These are phyloP conservation scores for Apodemia hepburni DNA, from an alignment of 2,888 invertebrate species.

Conservation along the genomic window DNA sequence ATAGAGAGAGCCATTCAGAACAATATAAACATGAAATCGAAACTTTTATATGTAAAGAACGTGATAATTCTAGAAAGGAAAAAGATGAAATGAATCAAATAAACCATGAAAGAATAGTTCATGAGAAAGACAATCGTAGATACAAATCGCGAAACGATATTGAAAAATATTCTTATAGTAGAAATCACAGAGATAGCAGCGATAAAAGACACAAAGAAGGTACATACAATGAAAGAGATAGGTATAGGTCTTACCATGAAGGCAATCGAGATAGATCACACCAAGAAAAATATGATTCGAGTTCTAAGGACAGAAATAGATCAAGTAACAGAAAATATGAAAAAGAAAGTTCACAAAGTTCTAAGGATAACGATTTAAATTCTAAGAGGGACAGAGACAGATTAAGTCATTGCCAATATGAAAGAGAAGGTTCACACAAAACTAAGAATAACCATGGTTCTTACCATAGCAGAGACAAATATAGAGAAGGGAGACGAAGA, in stretches of 20 bases:
- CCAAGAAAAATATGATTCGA: background rate
- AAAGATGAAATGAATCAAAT: background rate
- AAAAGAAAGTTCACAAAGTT: too few relatives aligned
- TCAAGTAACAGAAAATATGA: background rate
- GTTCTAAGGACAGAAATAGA: background rate
- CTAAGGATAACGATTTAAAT: background rate
- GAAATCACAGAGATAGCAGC: background rate
- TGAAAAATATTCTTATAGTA: background rate
- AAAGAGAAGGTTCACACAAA: background rate
- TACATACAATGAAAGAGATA: conserved; percentile 19
- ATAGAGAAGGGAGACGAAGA: conserved; percentile 3
- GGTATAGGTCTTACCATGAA: conserved; percentile 19
- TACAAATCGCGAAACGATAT: background rate
- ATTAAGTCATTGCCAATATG: background rate
- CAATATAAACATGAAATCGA: background rate
- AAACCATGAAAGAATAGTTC: background rate
- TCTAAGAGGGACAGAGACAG: background rate
- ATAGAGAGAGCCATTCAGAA: background rate
- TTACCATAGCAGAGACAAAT: background rate
- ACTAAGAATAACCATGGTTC: conserved; percentile 2
- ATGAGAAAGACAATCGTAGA: background rate
- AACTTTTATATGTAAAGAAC: background rate
- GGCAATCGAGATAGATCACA: conserved; percentile 3
- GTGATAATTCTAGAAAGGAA: background rate
- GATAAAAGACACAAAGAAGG: conserved; percentile 11